Base-by-base conservation (phyloP, 2,113 vertebrate species). In the Sialia sialis region DNA sequence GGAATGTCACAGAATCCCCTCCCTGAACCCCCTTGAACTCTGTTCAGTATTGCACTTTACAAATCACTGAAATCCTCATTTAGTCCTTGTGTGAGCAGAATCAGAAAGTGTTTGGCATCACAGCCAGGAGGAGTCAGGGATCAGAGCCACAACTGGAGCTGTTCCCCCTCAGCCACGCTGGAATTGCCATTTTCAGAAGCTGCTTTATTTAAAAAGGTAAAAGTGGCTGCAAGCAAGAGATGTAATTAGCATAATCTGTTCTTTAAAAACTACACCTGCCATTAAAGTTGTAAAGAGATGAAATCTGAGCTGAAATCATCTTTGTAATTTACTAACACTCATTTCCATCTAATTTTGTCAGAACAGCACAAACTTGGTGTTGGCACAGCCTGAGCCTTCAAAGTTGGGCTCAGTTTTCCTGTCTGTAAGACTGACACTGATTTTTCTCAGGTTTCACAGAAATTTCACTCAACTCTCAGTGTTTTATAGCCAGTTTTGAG, bases 301-400 rank as follows among this genome's bases (percentile, higher is more conserved):
- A 88, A 84, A 84, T 54, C 62, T 34, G 69, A 89, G 66, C 85
- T 48, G 55, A 94, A 95, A 90, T 91, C 34, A 68, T 34, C 46
- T 72, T 74, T 72, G 68, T 80, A 48, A 90, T 95, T 96, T 95
- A 75, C 56, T 52, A 55, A 95, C 84, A 32, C 73, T 83, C 49
- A 58, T 81, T 94, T 46, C 55, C 62, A 43, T 39, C 41, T 18
- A 17, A 3, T 90, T 91, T 58, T 93, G 59, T 80, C 66, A 94
- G 63, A 77, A 56, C 70, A 93, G 43, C 68, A 74, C 52, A 62
- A 94, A 94, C 74, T 78, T 46, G 29, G 38, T 87, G 87, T 62
- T 84, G 49, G n/a, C 91, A 55, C 39, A 85, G 51, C 69, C 69
- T 25, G 17, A 90, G 30, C 79, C 55, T 89, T 81, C 84, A 38